Conservation (phyloP, 2,888 invertebrate genomes). For the Thumatha senex region DNA sequence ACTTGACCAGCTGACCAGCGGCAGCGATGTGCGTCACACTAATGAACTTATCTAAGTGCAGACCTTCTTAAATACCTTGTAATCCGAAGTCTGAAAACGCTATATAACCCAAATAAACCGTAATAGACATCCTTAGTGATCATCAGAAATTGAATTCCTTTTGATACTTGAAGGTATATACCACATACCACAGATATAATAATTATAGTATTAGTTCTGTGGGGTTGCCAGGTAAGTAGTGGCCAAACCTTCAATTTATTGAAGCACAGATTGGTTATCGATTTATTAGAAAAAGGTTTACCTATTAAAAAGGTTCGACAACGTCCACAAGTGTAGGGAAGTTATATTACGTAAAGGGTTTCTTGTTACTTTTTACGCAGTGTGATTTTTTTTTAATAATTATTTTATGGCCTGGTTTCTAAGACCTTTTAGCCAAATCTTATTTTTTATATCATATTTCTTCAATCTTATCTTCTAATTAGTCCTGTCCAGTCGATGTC, state of each 20-base stretch:
- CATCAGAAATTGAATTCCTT: conserved; percentile 13
- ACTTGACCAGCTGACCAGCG: too few species aligned
- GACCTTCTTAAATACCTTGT: background rate
- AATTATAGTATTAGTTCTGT: conserved; percentile 6
- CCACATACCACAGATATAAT: too few species aligned
- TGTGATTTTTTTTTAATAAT: too few species aligned
- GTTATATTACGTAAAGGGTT: too few species aligned
- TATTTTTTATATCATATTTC: too few species aligned
- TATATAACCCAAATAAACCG: background rate
- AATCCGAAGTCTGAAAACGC: background rate
- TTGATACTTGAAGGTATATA: too few species aligned
- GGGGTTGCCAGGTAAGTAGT: conserved; percentile 12
- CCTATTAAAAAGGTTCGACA: background rate
- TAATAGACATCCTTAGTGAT: background rate
- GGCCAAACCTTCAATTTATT: conserved; percentile 27
- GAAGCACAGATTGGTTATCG: conserved; percentile 6
- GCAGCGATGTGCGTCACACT: background rate
- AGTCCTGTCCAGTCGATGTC: too few species aligned
- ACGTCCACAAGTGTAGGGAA: too few species aligned
- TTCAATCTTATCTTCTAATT: too few species aligned
- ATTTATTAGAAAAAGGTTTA: conserved; percentile 12
- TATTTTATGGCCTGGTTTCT: too few species aligned
- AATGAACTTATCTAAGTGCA: background rate
- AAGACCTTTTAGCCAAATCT: too few species aligned
- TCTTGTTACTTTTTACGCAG: too few species aligned